Evolutionary conservation across 92 coral and sea anemone species (phyloP), one percentile per base, ranked within the genome.

Genomic region (Siderastrea siderea): DNA sequence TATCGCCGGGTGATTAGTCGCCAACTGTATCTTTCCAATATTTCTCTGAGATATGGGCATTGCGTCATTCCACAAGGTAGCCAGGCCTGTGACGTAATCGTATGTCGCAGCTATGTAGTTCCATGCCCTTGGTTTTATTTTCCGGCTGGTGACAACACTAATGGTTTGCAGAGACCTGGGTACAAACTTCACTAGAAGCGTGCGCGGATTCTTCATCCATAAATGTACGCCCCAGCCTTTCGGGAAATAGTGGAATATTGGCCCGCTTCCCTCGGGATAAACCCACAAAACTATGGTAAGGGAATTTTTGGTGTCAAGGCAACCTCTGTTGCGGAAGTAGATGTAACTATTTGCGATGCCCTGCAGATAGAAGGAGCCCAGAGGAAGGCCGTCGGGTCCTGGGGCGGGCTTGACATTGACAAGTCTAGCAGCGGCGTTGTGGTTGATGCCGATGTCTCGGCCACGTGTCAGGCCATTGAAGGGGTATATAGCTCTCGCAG

Each of bases 141-240:
- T 81, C 46, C 94, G 86, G 78, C 93, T 84, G 6, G 95, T 90
- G 44, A 92, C 87, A 47, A 86, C 86, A 38, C 84, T 69, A 48
- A 93, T 87, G 19, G 86, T 57, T 45, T 88, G 91, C 67, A 75
- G 69, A 64, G 85, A 77, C 55, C 96, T 89, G 17, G 93, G 96
- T 15, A 86, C 91, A 66, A 93, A 90, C 82, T 90, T 92, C 17
- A 87, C 98, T 47, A 95, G 79, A 54, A 93, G 75, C 1, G 90
- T 89, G 68, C 71, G 48, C 2, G 90, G 73, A 43, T 88, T 60
- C 16, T 85, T 90, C 95, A 95, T 90, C 98, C 98, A 95, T 47
- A 95, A 72, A 70, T 93, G 98, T 7, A 95, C 96, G 3, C 98
- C 98, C 96, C 98, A 91, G 50, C 86, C 88, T n/a, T 58, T 79